These are phyloP conservation scores for Limnephilus auricula DNA, from an alignment of 2,888 invertebrate genomes.

Conservation along the genomic window DNA sequence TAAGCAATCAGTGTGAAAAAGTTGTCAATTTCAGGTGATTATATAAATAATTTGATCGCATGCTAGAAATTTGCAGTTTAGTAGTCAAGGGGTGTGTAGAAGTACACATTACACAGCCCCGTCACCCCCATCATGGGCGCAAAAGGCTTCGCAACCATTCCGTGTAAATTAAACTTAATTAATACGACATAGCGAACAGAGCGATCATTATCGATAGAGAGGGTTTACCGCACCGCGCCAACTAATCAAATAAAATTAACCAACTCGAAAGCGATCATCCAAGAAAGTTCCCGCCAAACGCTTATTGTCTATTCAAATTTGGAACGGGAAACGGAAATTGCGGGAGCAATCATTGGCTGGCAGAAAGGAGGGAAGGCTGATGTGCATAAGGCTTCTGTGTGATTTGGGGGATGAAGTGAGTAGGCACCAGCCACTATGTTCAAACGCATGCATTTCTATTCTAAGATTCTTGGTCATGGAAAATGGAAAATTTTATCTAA, in stretches of 20 bases:
- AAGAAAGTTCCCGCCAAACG: slow-evolving; percentile 27
- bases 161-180: slow-evolving; percentile 27
- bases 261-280: slow-evolving; percentile 34
- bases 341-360: background rate
- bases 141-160: background rate
- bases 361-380: background rate
- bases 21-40: background rate
- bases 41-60: background rate
- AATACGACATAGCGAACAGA: slow-evolving; percentile 20
- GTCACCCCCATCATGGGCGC: background rate
- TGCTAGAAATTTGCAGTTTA: background rate
- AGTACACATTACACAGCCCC: background rate
- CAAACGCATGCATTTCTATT: background rate
- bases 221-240: slow-evolving; percentile 25
- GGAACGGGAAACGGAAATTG: background rate
- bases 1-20: background rate
- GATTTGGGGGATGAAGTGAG: background rate
- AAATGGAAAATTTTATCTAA: background rate
- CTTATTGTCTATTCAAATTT: slow-evolving; percentile 8
- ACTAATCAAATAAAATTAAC: slow-evolving; percentile 21
- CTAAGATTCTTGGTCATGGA: background rate
- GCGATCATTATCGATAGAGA: slow-evolving; percentile 17
- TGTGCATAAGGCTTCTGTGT: background rate
- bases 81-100: background rate
- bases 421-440: background rate